These are phyloP conservation scores for Cyprinodon tularosa DNA, from an alignment of 2,113 vertebrate genomes.

Conservation along the genomic window DNA sequence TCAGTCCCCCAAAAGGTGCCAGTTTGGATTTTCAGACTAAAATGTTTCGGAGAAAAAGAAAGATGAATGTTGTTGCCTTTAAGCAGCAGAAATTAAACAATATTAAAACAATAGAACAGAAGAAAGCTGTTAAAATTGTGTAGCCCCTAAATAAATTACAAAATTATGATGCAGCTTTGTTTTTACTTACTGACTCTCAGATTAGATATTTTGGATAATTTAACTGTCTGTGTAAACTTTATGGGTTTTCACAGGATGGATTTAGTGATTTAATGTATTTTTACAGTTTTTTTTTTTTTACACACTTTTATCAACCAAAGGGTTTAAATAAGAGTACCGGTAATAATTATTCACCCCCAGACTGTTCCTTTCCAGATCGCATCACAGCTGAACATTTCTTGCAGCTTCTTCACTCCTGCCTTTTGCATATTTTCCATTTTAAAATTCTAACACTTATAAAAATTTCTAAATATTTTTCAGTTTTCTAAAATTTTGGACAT, in stretches of 20 bases:
- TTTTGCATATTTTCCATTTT: neutral
- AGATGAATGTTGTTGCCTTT: neutral
- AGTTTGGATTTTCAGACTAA: neutral
- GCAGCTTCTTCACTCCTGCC: neutral
- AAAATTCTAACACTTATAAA: neutral
- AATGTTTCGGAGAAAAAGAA: neutral
- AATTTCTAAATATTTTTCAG: neutral
- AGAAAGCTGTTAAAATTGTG: neutral
- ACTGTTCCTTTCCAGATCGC: neutral
- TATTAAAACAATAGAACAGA: neutral
- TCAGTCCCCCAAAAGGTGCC: slow-evolving; percentile 91
- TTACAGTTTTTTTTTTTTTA: too few species aligned
- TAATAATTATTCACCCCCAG: neutral
- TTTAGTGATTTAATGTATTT: neutral
- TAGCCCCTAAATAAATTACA: too few species aligned
- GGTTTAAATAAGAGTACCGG: neutral
- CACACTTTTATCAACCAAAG: too few species aligned
- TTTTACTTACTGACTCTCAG: neutral
- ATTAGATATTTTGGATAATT: neutral
- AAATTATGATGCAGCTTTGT: neutral
- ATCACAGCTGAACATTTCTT: neutral
- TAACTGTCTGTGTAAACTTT: neutral
- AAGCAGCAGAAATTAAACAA: neutral
- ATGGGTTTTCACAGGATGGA: neutral
- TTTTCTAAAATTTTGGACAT: neutral